Evolutionary conservation across 2,113 vertebrate genomes (phyloP).

Genomic region (Ameiurus melas): DNA sequence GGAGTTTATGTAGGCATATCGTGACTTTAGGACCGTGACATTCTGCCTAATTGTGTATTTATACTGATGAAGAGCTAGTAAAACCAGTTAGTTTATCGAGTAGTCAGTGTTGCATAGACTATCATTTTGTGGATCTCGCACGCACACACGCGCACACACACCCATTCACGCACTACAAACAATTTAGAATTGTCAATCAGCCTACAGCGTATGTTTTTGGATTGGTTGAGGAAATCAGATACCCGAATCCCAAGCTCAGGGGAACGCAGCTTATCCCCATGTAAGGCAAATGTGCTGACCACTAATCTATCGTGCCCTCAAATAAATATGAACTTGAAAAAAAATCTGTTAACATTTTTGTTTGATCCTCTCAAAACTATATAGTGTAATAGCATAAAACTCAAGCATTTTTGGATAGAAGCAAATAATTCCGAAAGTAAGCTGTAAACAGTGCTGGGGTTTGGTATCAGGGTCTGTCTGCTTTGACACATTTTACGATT

Average conservation of each 20-base stretch:
- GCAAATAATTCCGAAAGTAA: neutral
- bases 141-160: too few relatives aligned
- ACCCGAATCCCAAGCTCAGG: too few relatives aligned
- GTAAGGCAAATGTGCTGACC: too few relatives aligned
- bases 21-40: neutral
- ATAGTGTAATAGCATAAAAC: neutral
- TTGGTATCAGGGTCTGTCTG: neutral
- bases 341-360: neutral
- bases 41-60: neutral
- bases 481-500: neutral
- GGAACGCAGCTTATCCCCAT: too few relatives aligned
- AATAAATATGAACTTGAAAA: neutral
- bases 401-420: neutral
- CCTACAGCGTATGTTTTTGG: too few relatives aligned
- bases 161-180: too few relatives aligned
- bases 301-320: too few relatives aligned
- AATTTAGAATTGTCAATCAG: too few relatives aligned
- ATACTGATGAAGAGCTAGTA: neutral
- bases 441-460: neutral
- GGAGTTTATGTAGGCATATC: neutral
- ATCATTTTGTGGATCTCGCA: neutral
- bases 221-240: too few relatives aligned
- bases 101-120: neutral
- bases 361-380: neutral
- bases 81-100: neutral